These are phyloP conservation scores for Drosophila triauraria DNA, from an alignment of 1,140 invertebrate species.

Conservation along the genomic window DNA sequence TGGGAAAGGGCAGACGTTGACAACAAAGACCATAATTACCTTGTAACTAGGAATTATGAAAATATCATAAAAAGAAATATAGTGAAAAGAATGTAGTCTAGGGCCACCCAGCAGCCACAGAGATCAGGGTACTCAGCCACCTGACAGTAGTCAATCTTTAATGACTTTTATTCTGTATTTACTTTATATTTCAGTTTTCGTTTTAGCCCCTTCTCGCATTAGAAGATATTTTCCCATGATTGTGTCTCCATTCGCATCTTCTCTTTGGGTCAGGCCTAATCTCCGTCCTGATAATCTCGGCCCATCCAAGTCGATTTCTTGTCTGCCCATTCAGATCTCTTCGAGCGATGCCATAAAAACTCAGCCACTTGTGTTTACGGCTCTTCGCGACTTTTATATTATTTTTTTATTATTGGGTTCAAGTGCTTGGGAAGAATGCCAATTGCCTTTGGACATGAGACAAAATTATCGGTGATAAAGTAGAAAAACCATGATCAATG, in stretches of 20 bases:
- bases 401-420: conserved; percentile 22
- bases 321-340: conserved; percentile 32
- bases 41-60: conserved; percentile 73
- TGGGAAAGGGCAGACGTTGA: conserved; percentile 58
- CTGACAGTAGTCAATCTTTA: conserved; percentile 76
- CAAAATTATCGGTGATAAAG: conserved; percentile 23
- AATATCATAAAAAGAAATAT: conserved; percentile 45
- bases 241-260: conserved; percentile 56
- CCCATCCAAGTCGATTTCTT: conserved; percentile 33
- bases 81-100: conserved; percentile 50
- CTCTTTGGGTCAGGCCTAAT: conserved; percentile 58
- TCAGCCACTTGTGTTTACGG: conserved; percentile 6
- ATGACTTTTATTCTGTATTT: conserved; percentile 65
- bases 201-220: conserved; percentile 43
- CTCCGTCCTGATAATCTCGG: conserved; percentile 64
- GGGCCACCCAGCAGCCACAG: conserved; percentile 61
- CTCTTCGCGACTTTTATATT: neutral
- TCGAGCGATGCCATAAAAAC: conserved; percentile 44
- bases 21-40: conserved; percentile 75
- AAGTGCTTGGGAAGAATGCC: conserved; percentile 36
- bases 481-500: conserved; percentile 27
- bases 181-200: conserved; percentile 31
- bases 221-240: conserved; percentile 75
- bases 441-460: conserved; percentile 21
- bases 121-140: conserved; percentile 37